Base-by-base conservation (phyloP, 2,888 invertebrate genomes). In the Cerastis leucographa region DNA sequence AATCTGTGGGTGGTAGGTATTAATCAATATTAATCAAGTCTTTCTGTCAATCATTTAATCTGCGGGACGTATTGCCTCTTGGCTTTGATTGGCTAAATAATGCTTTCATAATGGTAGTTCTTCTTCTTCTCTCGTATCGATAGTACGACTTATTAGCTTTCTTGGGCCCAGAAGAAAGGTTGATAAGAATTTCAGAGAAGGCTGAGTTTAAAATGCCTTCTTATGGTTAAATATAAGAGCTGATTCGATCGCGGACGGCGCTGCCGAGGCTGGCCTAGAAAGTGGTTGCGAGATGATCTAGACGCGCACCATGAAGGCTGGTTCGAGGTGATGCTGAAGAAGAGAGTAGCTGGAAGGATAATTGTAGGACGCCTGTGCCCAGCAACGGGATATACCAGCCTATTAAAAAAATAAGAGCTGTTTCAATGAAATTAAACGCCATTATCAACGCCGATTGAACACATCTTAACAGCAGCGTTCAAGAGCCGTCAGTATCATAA, bases 11-110 rank as follows among this genome's bases (percentile, higher is more conserved):
- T 74, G 56, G 65, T 70, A 54, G 35, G 40, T 56, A 46, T 74
- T 68, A 51, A 46, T 65, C 81, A 80, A 80, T 68, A 22, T 42
- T 62, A 76, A 67, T 76, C 70, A 80, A 70, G 8, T 67, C 22
- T 54, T 49, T 25, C 56, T 40, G 59, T 76, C 65, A 66, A 76
- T 81, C 59, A 59, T 46, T 44, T 44, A 65, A 49, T 51, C 19
- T 51, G 19, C 1, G 0, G 0, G 2, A n/a, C 4, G 42, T 46
- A 40, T 22, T n/a, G 25, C 46, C 25, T 0, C 14, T 49, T 29
- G 9, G n/a, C n/a, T 78, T 78, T 61, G n/a, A 59, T 44, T 35
- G 17, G 19, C n/a, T 76, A 29, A 40, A 74, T 40, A 62, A 29
- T 69, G 68, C 29, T 54, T 44, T 73, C 19, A 3, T 70, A 44